A percentile compares a stretch with the other conserved stretches of the same genome.
These are phyloP conservation scores for Cricetomys ansorgei DNA, from an alignment of 2,113 vertebrate species.

Conservation along the genomic window DNA sequence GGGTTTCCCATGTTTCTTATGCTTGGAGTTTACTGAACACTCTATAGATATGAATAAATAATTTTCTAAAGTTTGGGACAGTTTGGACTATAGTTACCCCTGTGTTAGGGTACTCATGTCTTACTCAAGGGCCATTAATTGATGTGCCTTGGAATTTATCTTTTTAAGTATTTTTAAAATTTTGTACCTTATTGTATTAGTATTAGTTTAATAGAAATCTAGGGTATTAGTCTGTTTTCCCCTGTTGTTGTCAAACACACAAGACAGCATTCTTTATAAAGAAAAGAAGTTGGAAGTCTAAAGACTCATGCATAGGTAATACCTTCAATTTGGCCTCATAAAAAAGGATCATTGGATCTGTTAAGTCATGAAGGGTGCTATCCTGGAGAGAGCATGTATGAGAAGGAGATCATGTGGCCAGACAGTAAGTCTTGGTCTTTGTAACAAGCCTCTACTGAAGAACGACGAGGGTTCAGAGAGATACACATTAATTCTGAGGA, in stretches of 20 bases:
- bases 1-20: not conserved
- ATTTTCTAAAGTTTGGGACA: not conserved
- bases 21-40: not conserved
- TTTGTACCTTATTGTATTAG: not conserved
- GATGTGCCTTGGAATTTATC: not conserved
- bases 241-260: not conserved
- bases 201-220: not conserved
- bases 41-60: not conserved
- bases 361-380: not conserved
- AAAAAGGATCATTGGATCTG: not conserved
- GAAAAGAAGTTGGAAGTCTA: not conserved
- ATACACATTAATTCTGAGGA: not conserved
- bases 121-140: too few relatives aligned
- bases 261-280: not conserved
- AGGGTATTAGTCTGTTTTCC: not conserved
- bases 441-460: not conserved
- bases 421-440: not conserved
- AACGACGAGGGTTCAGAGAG: not conserved
- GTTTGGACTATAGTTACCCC: not conserved
- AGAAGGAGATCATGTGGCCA: not conserved
- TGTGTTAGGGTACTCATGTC: not conserved
- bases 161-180: not conserved
- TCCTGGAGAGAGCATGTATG: not conserved
- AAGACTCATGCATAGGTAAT: not conserved
- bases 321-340: not conserved